Percentiles rank a stretch among this genome's conserved stretches.
phyloP scores from a whole-genome alignment of 2,113 vertebrate species.

The Sinocyclocheilus anshuiensis region DNA sequence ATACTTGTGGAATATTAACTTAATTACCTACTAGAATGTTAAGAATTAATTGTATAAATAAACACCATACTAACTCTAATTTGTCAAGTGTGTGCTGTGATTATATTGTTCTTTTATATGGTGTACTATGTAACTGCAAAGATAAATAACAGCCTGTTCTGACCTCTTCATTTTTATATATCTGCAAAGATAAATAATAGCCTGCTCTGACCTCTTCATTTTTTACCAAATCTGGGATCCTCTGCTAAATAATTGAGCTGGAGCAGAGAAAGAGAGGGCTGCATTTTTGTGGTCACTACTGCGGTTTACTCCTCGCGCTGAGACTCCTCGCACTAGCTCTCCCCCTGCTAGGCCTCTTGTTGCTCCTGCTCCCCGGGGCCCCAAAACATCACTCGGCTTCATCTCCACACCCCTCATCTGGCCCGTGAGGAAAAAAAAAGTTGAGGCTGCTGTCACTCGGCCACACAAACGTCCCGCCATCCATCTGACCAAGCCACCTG shows the following conservation, averaged over 20 bases:
- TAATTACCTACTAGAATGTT: background rate
- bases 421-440: constrained; percentile 79
- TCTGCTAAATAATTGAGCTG: constrained; percentile 35
- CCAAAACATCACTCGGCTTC: constrained; percentile 76
- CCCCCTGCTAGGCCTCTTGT: constrained; percentile 42
- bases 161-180: constrained; percentile 38
- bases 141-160: constrained; percentile 53
- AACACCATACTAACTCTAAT: background rate
- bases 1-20: background rate
- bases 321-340: constrained; percentile 30
- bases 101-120: background rate
- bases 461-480: constrained; percentile 57
- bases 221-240: constrained; percentile 31
- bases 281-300: constrained; percentile 56
- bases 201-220: constrained; percentile 54
- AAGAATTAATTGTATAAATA: background rate
- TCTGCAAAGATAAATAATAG: constrained; percentile 47
- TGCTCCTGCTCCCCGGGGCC: constrained; percentile 47
- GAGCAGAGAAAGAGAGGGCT: constrained; percentile 55
- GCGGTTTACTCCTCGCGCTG: constrained; percentile 39
- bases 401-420: constrained; percentile 84
- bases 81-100: background rate
- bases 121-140: background rate
- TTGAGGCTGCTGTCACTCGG: constrained; percentile 45
- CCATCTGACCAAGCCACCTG: constrained; percentile 69